Conservation (phyloP, 2,888 invertebrate species). For the Acrocyrtus sp. region DNA sequence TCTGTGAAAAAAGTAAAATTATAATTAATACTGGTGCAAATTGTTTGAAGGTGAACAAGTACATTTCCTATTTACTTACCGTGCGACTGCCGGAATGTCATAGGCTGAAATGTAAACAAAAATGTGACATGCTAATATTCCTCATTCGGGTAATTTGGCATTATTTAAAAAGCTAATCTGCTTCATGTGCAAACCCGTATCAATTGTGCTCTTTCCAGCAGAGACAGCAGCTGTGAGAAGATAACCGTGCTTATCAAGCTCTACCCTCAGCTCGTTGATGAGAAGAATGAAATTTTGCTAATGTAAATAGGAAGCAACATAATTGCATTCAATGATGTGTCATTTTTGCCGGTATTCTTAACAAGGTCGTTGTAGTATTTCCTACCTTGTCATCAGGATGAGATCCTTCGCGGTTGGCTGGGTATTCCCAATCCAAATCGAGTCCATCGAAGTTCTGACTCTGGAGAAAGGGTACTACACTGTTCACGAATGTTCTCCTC, state of each 20-base stretch:
- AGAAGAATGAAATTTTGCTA: constrained; percentile 70
- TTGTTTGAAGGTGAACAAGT: no score
- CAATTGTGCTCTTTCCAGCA: constrained; percentile 67
- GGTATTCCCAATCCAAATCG: constrained; percentile 74
- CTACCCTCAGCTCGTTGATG: constrained; percentile 71
- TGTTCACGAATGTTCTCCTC: constrained; percentile 70
- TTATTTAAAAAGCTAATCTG: background rate
- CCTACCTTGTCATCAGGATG: constrained; percentile 59
- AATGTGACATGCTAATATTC: background rate
- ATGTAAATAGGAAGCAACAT: no score
- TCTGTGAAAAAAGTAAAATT: constrained; percentile 64
- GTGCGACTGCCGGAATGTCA: constrained; percentile 71
- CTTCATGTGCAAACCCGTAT: constrained; percentile 22
- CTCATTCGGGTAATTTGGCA: no score
- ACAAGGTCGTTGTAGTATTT: no score
- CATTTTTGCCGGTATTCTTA: no score
- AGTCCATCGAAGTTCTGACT: constrained; percentile 76
- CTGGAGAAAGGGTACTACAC: constrained; percentile 70
- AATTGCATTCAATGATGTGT: no score
- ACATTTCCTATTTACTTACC: constrained; percentile 66
- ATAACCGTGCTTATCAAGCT: constrained; percentile 68
- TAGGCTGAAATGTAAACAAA: constrained; percentile 70
- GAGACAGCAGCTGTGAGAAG: constrained; percentile 73
- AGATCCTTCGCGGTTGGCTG: constrained; percentile 56
- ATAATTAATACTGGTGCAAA: no score